phyloP scores from a whole-genome alignment of 1,140 invertebrate species.

The Colletes latitarsis region DNA sequence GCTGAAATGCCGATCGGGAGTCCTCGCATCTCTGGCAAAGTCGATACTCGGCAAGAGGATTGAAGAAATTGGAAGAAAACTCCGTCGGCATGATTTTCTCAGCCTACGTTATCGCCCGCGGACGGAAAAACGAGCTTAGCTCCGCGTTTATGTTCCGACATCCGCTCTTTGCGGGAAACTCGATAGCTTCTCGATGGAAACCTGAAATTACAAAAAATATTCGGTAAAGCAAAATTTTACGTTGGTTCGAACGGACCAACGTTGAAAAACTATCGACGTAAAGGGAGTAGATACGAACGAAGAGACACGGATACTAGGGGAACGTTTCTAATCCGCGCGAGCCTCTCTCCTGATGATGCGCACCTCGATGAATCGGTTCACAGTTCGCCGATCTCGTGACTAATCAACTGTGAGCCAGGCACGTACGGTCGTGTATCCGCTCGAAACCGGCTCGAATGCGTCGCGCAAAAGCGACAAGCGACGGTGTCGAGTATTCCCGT shows the following conservation, averaged over 20 bases:
- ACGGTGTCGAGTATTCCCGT: slow-evolving; percentile 13
- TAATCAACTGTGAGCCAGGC: slow-evolving; percentile 70
- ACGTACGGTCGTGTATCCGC: slow-evolving; percentile 32
- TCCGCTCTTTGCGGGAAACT: background rate
- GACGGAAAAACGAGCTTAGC: slow-evolving; percentile 1
- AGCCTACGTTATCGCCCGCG: slow-evolving; percentile 19
- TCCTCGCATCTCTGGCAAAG: slow-evolving; percentile 35
- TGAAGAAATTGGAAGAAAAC: slow-evolving; percentile 37
- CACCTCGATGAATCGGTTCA: slow-evolving; percentile 72
- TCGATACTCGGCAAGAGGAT: slow-evolving; percentile 42
- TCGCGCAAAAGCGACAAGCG: slow-evolving; percentile 26
- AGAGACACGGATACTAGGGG: background rate
- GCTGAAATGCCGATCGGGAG: slow-evolving; percentile 21
- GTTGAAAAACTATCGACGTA: slow-evolving; percentile 8
- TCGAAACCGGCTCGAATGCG: slow-evolving; percentile 32
- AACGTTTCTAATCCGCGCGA: slow-evolving; percentile 45
- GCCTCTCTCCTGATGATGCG: slow-evolving; percentile 54
- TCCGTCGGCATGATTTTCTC: slow-evolving; percentile 3
- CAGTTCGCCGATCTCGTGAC: slow-evolving; percentile 69
- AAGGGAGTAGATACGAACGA: slow-evolving; percentile 3
- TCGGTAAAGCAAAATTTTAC: background rate
- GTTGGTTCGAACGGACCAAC: slow-evolving; percentile 1
- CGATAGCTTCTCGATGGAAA: background rate
- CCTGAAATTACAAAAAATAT: slow-evolving; percentile 2
- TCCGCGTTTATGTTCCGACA: background rate